Percentiles rank a stretch among this genome's conserved stretches.
These are phyloP conservation scores for Eupithecia inturbata DNA, from an alignment of 2,888 invertebrate species.

Conservation along the genomic window DNA sequence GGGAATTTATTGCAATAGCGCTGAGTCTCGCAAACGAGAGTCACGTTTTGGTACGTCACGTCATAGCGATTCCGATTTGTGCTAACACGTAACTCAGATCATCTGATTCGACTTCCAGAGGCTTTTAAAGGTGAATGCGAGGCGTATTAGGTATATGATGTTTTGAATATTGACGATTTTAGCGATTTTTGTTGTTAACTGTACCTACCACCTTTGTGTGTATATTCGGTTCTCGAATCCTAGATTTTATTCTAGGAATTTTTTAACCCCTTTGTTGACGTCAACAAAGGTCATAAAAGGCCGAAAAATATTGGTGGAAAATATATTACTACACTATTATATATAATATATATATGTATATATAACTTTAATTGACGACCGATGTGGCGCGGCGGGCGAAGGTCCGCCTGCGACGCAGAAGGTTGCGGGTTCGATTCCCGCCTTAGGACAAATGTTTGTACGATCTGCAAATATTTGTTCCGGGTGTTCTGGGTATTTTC, in stretches of 20 bases:
- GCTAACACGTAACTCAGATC: not conserved
- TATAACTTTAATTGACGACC: too few species aligned
- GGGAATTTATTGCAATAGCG: conserved; percentile 4
- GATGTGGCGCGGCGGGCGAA: too few species aligned
- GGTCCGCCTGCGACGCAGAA: too few species aligned
- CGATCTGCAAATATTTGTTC: too few species aligned
- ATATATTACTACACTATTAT: not conserved
- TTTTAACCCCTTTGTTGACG: too few species aligned
- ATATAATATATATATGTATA: too few species aligned
- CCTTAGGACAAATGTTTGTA: too few species aligned
- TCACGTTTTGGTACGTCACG: not conserved
- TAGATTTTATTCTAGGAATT: not conserved
- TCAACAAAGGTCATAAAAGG: too few species aligned
- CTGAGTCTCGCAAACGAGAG: not conserved
- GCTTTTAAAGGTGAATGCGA: not conserved
- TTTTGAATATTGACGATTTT: not conserved
- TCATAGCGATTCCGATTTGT: not conserved
- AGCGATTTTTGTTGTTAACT: not conserved
- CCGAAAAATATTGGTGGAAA: too few species aligned
- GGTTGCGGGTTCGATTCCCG: too few species aligned
- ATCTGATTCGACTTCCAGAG: not conserved
- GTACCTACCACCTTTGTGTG: not conserved
- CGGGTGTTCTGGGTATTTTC: too few species aligned
- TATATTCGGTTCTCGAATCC: not conserved
- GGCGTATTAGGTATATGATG: not conserved